Conservation (phyloP, 2,888 invertebrate species). For the Seira musarum region DNA sequence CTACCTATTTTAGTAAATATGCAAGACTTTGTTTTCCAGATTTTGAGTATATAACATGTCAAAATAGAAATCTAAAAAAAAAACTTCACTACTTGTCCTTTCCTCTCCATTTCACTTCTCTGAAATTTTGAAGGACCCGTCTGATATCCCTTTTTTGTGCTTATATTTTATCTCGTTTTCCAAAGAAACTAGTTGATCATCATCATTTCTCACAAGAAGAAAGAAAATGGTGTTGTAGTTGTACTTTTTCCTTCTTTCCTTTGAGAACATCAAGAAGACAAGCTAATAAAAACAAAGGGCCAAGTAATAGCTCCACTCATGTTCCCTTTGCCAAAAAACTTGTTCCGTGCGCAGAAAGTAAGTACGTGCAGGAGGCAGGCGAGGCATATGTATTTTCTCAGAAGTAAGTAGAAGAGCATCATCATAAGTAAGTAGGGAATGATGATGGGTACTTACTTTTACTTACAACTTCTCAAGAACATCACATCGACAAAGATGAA, state of each 20-base stretch:
- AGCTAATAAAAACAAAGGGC: constrained; percentile 39
- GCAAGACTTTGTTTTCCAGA: no score
- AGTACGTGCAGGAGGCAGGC: no score
- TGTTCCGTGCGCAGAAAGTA: not conserved
- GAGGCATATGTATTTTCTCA: not conserved
- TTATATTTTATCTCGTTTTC: not conserved
- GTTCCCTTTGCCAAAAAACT: not conserved
- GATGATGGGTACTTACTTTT: constrained; percentile 23
- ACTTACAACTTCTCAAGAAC: constrained; percentile 20
- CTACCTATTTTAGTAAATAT: no score
- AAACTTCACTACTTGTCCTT: not conserved
- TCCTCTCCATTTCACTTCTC: not conserved
- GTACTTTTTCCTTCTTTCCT: not conserved
- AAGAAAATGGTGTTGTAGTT: not conserved
- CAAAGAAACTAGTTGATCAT: not conserved
- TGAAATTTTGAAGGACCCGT: not conserved
- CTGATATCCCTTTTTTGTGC: not conserved
- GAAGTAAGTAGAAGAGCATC: constrained; percentile 13
- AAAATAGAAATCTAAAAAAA: not conserved
- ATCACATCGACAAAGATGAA: constrained; percentile 10
- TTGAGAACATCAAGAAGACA: constrained; percentile 1
- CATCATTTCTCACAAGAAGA: not conserved
- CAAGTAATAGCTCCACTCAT: constrained; percentile 29
- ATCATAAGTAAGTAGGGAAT: constrained; percentile 2
- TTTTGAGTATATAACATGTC: constrained; percentile 46